These are phyloP conservation scores for Halcyon senegalensis DNA, from an alignment of 2,113 vertebrate species.

Conservation along the genomic window DNA sequence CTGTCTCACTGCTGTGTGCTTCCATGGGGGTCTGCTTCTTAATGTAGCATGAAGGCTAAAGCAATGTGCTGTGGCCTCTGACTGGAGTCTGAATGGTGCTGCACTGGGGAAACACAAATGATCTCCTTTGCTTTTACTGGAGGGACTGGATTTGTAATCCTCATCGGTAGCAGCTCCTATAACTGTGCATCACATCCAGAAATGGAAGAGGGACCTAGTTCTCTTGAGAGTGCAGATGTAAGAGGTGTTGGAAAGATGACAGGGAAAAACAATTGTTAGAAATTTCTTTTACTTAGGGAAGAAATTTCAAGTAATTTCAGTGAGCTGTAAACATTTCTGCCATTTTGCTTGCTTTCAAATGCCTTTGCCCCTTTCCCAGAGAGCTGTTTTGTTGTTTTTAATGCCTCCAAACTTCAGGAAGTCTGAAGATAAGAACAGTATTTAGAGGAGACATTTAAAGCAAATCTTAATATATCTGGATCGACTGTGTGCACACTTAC, in stretches of 20 bases:
- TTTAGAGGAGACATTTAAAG: constrained; percentile 19
- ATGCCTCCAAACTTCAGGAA: background rate
- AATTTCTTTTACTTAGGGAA: constrained; percentile 10
- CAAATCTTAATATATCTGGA: background rate
- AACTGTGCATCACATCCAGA: background rate
- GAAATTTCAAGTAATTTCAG: constrained; percentile 20
- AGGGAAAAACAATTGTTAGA: constrained; percentile 15
- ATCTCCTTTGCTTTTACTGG: background rate
- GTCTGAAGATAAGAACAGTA: background rate
- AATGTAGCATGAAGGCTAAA: background rate
- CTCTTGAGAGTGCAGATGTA: background rate
- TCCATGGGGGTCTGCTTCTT: background rate
- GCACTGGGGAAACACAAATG: rapidly evolving
- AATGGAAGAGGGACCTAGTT: background rate
- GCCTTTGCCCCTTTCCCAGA: constrained; percentile 5
- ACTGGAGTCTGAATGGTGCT: background rate
- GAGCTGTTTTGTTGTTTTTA: background rate
- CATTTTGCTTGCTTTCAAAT: background rate
- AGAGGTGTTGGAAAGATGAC: constrained; percentile 1
- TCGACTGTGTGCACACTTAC: background rate
- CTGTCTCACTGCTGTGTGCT: background rate
- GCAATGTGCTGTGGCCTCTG: background rate
- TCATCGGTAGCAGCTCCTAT: background rate
- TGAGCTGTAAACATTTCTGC: background rate
- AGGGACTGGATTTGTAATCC: background rate